phyloP scores from a whole-genome alignment of 2,888 invertebrate genomes.

The Nudaria mundana region DNA sequence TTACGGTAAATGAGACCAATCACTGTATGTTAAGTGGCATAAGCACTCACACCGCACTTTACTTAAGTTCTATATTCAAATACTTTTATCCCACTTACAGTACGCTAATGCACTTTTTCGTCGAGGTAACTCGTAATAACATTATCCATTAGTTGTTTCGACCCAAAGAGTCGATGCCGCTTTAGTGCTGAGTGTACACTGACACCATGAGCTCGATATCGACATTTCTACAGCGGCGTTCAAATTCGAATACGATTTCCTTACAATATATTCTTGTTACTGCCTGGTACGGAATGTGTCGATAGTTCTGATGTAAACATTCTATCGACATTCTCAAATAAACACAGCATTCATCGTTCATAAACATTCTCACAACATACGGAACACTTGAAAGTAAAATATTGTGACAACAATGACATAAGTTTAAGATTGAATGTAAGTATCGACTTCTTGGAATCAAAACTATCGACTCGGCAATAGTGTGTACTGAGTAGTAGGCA shows the following conservation, averaged over 20 bases:
- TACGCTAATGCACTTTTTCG: conserved; percentile 77
- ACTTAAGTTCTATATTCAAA: conserved; percentile 75
- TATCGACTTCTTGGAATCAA: conserved; percentile 72
- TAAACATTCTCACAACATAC: conserved; percentile 60
- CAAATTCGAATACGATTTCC: conserved; percentile 12
- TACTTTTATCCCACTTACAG: conserved; percentile 73
- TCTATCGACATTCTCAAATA: conserved; percentile 45
- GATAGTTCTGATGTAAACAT: conserved; percentile 21
- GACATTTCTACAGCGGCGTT: conserved; percentile 27
- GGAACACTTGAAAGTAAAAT: conserved; percentile 57
- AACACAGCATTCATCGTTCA: conserved; percentile 45
- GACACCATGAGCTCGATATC: conserved; percentile 24
- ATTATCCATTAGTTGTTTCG: conserved; percentile 68
- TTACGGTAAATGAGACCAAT: conserved; percentile 69
- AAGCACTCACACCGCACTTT: conserved; percentile 69
- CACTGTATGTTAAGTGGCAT: conserved; percentile 66
- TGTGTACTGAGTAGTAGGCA: conserved; percentile 71
- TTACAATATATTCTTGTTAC: conserved; percentile 5
- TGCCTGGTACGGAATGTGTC: conserved; percentile 17
- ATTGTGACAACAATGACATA: conserved; percentile 69
- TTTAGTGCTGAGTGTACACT: conserved; percentile 48
- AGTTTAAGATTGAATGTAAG: conserved; percentile 71
- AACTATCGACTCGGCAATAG: conserved; percentile 72
- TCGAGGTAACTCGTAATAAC: conserved; percentile 69
- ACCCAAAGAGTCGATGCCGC: conserved; percentile 45